A percentile compares a stretch with the other conserved stretches of the same genome.
Evolutionary conservation across 2,113 vertebrate genomes (phyloP).

Genomic region (Pogonocichla stellata): DNA sequence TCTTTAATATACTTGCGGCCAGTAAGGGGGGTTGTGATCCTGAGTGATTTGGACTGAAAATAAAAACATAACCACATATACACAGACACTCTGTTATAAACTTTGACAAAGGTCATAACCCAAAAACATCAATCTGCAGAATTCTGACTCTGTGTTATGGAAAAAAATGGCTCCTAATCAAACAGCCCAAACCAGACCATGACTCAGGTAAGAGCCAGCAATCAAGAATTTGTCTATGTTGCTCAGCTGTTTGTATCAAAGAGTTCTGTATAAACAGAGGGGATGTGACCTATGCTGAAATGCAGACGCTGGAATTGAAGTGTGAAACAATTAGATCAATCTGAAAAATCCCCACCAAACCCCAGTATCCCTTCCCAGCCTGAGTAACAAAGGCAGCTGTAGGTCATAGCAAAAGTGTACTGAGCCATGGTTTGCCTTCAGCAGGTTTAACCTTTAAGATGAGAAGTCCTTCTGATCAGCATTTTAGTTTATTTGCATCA

Average conservation of each 20-base stretch:
- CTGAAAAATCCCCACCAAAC: fast-evolving
- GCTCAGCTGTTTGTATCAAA: neutral
- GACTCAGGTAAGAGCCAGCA: neutral
- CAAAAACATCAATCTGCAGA: neutral
- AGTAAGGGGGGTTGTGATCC: constrained; percentile 84
- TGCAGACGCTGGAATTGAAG: neutral
- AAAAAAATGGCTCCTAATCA: neutral
- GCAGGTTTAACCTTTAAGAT: neutral
- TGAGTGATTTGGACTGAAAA: constrained; percentile 79
- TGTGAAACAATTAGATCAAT: neutral
- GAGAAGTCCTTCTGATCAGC: neutral
- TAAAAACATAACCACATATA: neutral
- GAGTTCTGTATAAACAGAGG: no score
- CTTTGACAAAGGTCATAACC: neutral
- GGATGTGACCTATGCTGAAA: neutral
- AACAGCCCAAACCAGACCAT: neutral
- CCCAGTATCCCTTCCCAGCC: neutral
- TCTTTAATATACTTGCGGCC: constrained; percentile 84
- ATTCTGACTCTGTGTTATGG: neutral
- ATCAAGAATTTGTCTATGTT: neutral
- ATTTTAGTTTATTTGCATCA: neutral
- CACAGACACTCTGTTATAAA: neutral
- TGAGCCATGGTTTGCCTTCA: neutral
- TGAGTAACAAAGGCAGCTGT: neutral
- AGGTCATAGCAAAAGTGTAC: neutral